phyloP scores from a whole-genome alignment of 53 echinoderm and acorn worm genomes.

The Paracentrotus lividus region DNA sequence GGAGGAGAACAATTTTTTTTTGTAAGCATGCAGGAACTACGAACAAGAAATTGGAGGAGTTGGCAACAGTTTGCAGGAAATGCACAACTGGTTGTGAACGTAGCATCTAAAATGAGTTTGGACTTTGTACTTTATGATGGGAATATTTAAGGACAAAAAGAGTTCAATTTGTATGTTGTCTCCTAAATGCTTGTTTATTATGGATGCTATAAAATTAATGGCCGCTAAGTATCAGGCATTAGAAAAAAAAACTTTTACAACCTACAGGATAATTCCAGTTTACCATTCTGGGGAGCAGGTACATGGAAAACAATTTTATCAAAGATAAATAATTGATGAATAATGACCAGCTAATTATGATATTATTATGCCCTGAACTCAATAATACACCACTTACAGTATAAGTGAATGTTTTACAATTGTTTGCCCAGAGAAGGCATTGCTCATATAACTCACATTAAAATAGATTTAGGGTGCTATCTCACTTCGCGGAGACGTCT shows the following conservation, averaged over 20 bases:
- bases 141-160: neutral
- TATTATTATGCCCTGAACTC: neutral
- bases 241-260: neutral
- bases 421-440: too few relatives aligned
- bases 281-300: neutral
- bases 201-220: neutral
- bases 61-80: too few relatives aligned
- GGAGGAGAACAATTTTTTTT: too few relatives aligned
- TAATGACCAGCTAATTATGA: neutral
- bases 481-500: too few relatives aligned
- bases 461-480: too few relatives aligned
- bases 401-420: too few relatives aligned
- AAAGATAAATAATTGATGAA: neutral
- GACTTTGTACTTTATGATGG: constrained; percentile 14
- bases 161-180: constrained; percentile 46
- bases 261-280: neutral
- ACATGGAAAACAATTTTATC: neutral
- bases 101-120: neutral
- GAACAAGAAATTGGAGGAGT: too few relatives aligned
- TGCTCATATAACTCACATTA: too few relatives aligned
- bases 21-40: too few relatives aligned
- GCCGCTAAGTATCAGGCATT: neutral
- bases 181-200: neutral
- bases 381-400: too few relatives aligned
- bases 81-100: too few relatives aligned